Base-by-base conservation (phyloP, 2,797 vertebrate genomes). In the Macropodus opercularis region DNA sequence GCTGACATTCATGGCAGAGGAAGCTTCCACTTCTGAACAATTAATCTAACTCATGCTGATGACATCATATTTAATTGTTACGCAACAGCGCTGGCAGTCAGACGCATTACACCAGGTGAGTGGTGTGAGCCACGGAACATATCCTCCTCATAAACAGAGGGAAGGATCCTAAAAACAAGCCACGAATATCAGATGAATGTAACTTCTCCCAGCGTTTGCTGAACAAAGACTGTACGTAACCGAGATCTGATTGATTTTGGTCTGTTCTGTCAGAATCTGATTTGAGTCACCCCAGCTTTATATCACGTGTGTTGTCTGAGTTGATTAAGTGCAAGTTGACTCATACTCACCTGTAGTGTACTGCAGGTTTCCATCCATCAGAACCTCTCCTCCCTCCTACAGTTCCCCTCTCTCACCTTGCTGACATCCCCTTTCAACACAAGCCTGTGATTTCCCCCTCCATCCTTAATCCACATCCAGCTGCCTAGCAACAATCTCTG, bases 401-500 rank as follows among this genome's bases (percentile, higher is more conserved):
- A 40, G 11, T 32, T 13, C 0, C 11, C 60, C 11, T 18, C 7
- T 36, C 15, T 36, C 35, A 42, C 18, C 38, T 47, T 35, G 34
- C n/a, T 15, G 5, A 41, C 69, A 43, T 34, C 27, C 22, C 31
- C 19, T 24, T 3, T 56, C 48, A 55, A 59, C 22, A 39, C 31
- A 63, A 52, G 15, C 21, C 60, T 50, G 31, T 72, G 70, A 80
- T 81, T 67, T 72, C 21, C 35, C 53, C 34, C 39, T 53, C 44
- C 52, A 71, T 43, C 79, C 65, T 77, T 80, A 85, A 85, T 88
- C 74, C 81, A 49, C 69, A 63, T 55, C 55, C 42, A 35, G 81
- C 82, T 88, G 84, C 91, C 75, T 83, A 75, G 85, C 84, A 89
- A 90, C 90, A 31, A 73, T 87, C 47, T 26, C 83, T 62, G 41